A percentile compares a stretch with the other conserved stretches of the same genome.
Conservation (phyloP, 2,888 invertebrate species). For the Amphimallon solstitiale region DNA sequence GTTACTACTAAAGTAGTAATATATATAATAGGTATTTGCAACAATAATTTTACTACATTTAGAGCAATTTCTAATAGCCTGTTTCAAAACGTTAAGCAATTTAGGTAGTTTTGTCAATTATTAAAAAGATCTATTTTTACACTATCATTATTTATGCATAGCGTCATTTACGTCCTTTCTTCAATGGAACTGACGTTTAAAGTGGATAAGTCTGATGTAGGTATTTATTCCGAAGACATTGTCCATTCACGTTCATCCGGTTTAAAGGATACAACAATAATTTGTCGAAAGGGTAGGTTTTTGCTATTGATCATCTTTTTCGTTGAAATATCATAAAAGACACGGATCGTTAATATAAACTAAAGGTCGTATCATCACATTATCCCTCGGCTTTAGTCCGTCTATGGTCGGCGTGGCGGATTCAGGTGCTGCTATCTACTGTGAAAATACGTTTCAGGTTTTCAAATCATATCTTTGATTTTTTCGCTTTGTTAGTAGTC, state of each 20-base stretch:
- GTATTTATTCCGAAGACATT: slow-evolving; percentile 12
- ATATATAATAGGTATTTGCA: no score
- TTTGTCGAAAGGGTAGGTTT: slow-evolving; percentile 23
- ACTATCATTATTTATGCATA: not conserved
- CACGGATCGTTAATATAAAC: slow-evolving; percentile 57
- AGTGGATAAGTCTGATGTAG: not conserved
- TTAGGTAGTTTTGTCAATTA: no score
- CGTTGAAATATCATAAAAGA: slow-evolving; percentile 56
- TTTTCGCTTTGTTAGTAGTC: slow-evolving; percentile 13
- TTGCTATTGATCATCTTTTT: slow-evolving; percentile 52
- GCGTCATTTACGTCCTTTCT: not conserved
- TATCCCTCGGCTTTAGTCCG: slow-evolving; percentile 43
- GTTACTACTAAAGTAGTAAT: no score
- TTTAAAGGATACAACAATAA: slow-evolving; percentile 7
- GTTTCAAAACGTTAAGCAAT: no score
- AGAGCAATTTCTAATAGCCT: no score
- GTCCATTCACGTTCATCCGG: not conserved
- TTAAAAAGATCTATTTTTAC: no score
- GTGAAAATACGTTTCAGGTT: slow-evolving; percentile 24
- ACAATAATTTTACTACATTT: no score
- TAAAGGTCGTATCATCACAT: slow-evolving; percentile 50
- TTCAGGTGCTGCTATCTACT: slow-evolving; percentile 33
- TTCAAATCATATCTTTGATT: not conserved
- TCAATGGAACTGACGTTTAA: not conserved
- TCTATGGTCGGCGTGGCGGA: slow-evolving; percentile 40